Conservation (phyloP, 2,797 vertebrate species). For the Buceros bicornis region DNA sequence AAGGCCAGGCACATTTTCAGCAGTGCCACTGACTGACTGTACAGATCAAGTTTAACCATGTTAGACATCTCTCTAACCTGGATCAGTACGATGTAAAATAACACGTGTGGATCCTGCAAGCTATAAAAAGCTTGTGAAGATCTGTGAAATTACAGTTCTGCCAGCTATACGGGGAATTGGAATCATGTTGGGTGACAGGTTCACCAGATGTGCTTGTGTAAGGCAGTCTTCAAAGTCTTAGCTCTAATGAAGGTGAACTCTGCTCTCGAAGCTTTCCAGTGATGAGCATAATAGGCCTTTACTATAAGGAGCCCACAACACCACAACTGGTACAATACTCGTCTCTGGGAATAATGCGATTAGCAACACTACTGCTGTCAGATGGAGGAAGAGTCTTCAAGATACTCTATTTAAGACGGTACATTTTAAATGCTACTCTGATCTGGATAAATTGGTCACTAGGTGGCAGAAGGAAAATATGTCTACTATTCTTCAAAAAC, state of each 20-base stretch:
- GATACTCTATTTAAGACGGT: neutral
- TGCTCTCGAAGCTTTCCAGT: neutral
- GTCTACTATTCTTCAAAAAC: conserved; percentile 9
- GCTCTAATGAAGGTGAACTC: conserved; percentile 43
- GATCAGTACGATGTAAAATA: conserved; percentile 35
- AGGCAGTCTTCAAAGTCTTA: conserved; percentile 30
- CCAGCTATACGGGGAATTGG: neutral
- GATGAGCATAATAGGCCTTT: conserved; percentile 29
- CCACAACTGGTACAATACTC: neutral
- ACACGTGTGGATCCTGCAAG: neutral
- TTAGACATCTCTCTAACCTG: neutral
- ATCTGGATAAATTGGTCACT: conserved; percentile 46
- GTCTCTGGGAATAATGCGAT: conserved; percentile 27
- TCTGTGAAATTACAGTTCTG: conserved; percentile 26
- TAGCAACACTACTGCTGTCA: conserved; percentile 3
- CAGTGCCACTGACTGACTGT: neutral
- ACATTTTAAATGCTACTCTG: neutral
- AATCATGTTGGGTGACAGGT: conserved; percentile 9
- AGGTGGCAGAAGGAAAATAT: conserved; percentile 75
- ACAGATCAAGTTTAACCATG: neutral
- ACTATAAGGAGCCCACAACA: conserved; percentile 3
- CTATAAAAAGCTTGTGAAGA: conserved; percentile 1
- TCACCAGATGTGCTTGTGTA: conserved; percentile 3
- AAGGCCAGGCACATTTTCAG: neutral
- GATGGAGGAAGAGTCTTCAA: neutral